Percentiles rank a stretch among this genome's conserved stretches.
Conservation (phyloP, 2,888 invertebrate genomes). For the Andricus quercusramuli region DNA sequence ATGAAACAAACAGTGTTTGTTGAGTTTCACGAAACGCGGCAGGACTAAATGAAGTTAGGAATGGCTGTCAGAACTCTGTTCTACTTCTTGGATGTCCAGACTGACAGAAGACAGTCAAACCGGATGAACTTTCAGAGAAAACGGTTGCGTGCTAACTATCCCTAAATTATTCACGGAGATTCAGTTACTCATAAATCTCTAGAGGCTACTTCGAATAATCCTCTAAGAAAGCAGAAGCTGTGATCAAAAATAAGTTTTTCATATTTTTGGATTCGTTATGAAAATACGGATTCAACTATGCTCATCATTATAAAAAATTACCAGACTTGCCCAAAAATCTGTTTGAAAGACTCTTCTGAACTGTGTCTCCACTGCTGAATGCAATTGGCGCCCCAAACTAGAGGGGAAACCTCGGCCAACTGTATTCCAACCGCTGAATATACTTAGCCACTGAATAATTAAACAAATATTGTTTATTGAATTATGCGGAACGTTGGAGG, state of each 20-base stretch:
- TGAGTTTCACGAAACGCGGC: constrained; percentile 57
- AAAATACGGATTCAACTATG: no score
- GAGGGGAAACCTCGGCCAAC: constrained; percentile 8
- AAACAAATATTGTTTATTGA: constrained; percentile 61
- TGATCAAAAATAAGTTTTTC: no score
- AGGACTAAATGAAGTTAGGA: constrained; percentile 28
- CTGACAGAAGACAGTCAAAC: background rate
- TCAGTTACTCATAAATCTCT: background rate
- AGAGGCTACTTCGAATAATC: background rate
- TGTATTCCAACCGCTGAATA: constrained; percentile 55
- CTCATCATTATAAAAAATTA: no score
- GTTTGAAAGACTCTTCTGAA: constrained; percentile 38
- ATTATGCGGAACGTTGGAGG: constrained; percentile 55
- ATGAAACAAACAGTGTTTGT: constrained; percentile 62
- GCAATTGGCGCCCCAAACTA: constrained; percentile 30
- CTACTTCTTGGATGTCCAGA: background rate
- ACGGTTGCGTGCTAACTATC: background rate
- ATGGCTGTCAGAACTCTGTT: background rate
- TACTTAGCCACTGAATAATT: constrained; percentile 62
- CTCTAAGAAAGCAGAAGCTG: background rate
- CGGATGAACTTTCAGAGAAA: background rate
- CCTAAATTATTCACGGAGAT: background rate
- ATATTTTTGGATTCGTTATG: no score
- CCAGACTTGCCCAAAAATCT: constrained; percentile 23
- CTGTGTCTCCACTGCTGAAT: constrained; percentile 38